These are phyloP conservation scores for Sinocyclocheilus anshuiensis DNA, from an alignment of 2,113 vertebrate species.

Conservation along the genomic window DNA sequence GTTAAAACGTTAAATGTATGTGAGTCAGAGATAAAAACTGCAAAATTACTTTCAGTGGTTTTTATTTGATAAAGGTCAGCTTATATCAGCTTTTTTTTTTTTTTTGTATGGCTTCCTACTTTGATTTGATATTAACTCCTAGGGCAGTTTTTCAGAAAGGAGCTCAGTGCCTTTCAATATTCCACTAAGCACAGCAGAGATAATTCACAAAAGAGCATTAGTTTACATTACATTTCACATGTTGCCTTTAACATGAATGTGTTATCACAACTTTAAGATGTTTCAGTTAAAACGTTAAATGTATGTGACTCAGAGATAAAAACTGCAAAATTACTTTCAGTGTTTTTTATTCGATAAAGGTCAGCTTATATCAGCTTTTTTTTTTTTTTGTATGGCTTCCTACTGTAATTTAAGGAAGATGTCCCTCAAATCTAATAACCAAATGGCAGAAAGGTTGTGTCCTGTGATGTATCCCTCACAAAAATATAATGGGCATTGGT, in stretches of 20 bases:
- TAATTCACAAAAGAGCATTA: not conserved
- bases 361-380: no score
- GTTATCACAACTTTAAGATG: not conserved
- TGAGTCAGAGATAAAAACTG: slow-evolving; percentile 10
- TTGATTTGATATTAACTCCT: slow-evolving; percentile 22
- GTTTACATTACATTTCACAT: slow-evolving; percentile 5
- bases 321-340: not conserved
- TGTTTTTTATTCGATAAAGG: not conserved
- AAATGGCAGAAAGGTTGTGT: not conserved
- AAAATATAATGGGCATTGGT: not conserved
- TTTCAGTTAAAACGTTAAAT: not conserved
- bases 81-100: not conserved
- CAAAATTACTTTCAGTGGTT: not conserved
- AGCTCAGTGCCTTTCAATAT: slow-evolving; percentile 6
- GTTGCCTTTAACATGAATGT: no score
- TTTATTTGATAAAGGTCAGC: not conserved
- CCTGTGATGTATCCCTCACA: not conserved
- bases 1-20: not conserved
- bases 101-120: not conserved
- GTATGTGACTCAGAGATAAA: not conserved
- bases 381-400: not conserved
- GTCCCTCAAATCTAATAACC: not conserved
- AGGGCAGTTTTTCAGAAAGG: slow-evolving; percentile 4
- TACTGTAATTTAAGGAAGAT: not conserved
- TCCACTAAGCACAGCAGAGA: not conserved